Conservation (phyloP, 2,797 vertebrate genomes). For the Pangasius larnaudii region DNA sequence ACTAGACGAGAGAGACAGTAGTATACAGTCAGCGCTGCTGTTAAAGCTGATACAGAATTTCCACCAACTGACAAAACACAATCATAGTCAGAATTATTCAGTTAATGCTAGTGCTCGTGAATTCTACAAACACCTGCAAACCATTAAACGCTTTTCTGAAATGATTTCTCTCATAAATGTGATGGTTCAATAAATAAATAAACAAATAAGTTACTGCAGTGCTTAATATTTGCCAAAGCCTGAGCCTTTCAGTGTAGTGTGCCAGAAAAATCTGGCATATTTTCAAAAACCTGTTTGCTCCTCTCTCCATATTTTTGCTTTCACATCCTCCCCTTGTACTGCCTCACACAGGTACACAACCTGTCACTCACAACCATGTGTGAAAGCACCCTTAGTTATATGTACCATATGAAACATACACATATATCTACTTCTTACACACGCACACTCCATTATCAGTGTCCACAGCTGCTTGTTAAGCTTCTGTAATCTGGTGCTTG, state of each 20-base stretch:
- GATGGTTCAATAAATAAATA: neutral
- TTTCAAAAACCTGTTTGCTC: constrained; percentile 15
- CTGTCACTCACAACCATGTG: neutral
- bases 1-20: constrained; percentile 70
- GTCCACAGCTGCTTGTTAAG: constrained; percentile 52
- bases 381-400: neutral
- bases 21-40: neutral
- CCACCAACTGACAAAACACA: neutral
- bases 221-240: neutral
- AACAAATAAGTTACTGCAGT: neutral
- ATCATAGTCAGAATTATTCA: neutral
- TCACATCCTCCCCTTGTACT: neutral
- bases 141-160: neutral
- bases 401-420: neutral
- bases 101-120: neutral
- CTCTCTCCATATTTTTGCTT: neutral
- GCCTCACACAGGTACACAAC: neutral
- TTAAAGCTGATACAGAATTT: neutral
- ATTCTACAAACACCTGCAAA: neutral
- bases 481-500: constrained; percentile 51
- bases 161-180: neutral
- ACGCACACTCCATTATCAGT: constrained; percentile 4
- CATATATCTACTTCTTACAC: neutral
- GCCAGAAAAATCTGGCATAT: constrained; percentile 15
- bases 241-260: neutral